phyloP scores from a whole-genome alignment of 2,113 vertebrate genomes.

The Anthoscopus minutus region DNA sequence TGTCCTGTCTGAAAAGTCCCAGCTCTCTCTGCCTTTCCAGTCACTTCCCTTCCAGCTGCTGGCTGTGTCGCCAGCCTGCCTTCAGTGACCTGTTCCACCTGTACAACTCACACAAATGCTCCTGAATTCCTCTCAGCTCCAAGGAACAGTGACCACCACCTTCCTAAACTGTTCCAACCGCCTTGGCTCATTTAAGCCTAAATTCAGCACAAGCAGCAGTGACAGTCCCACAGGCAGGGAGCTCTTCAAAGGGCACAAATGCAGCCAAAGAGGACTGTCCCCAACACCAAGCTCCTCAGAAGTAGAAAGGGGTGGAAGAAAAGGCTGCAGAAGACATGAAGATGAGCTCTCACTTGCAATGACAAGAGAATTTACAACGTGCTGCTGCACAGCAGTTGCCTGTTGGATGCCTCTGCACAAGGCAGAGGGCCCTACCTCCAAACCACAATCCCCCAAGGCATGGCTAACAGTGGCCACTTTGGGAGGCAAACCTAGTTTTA shows the following conservation, averaged over 20 bases:
- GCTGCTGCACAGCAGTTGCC: not conserved
- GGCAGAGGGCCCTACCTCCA: not conserved
- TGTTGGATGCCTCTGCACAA: not conserved
- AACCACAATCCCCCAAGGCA: not conserved
- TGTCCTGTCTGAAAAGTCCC: not conserved
- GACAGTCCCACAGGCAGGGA: not conserved
- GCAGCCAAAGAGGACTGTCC: not conserved
- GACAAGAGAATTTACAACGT: not conserved
- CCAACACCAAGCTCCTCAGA: not conserved
- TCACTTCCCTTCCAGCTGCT: fast-evolving
- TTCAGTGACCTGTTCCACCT: not conserved
- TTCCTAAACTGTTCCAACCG: not conserved
- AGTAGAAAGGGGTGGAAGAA: not conserved
- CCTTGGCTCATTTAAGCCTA: not conserved
- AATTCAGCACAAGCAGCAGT: not conserved
- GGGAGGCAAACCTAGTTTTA: not conserved
- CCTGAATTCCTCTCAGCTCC: fast-evolving
- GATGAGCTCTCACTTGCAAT: not conserved
- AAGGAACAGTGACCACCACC: not conserved
- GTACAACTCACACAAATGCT: fast-evolving
- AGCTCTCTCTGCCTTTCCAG: not conserved
- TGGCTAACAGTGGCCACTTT: not conserved
- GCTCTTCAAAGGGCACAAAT: not conserved
- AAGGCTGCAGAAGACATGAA: not conserved
- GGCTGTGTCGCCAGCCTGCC: not conserved